Percentiles rank a stretch among this genome's conserved stretches.
Conservation (phyloP, 2,113 vertebrate species). For the Sander vitreus region DNA sequence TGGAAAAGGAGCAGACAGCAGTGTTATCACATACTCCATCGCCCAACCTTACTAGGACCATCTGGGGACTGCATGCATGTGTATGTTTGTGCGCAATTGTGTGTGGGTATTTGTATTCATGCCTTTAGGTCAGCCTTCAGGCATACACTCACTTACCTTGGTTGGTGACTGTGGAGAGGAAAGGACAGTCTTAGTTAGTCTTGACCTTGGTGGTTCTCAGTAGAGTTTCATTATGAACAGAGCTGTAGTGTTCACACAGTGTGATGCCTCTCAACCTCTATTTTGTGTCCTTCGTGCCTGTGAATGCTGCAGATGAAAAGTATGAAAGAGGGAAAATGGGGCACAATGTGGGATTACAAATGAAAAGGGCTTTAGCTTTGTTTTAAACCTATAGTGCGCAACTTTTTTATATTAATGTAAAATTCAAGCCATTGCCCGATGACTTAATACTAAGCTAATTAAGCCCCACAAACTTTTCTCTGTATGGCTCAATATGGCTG, state of each 20-base stretch:
- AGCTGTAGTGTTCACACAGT: constrained; percentile 11
- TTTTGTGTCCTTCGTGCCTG: neutral
- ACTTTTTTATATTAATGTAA: too few species aligned
- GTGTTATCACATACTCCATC: constrained; percentile 56
- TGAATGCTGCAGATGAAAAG: constrained; percentile 5
- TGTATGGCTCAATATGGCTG: too few species aligned
- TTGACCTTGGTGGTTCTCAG: constrained; percentile 30
- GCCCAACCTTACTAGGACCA: constrained; percentile 14
- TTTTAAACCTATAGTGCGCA: too few species aligned
- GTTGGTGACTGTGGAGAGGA: constrained; percentile 12
- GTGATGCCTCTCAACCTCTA: neutral
- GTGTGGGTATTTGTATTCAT: constrained; percentile 6
- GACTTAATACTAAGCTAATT: too few species aligned
- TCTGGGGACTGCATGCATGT: constrained; percentile 30
- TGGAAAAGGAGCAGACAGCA: constrained; percentile 40
- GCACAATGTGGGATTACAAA: constrained; percentile 1
- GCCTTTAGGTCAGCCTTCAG: constrained; percentile 16
- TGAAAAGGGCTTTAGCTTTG: neutral
- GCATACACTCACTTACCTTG: neutral
- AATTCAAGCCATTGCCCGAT: too few species aligned
- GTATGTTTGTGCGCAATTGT: constrained; percentile 1
- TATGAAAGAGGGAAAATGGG: neutral
- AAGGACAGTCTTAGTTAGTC: neutral
- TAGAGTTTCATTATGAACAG: constrained; percentile 30
- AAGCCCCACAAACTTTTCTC: too few species aligned